phyloP scores from a whole-genome alignment of 2,888 invertebrate genomes.

The Synanthedon myopaeformis region DNA sequence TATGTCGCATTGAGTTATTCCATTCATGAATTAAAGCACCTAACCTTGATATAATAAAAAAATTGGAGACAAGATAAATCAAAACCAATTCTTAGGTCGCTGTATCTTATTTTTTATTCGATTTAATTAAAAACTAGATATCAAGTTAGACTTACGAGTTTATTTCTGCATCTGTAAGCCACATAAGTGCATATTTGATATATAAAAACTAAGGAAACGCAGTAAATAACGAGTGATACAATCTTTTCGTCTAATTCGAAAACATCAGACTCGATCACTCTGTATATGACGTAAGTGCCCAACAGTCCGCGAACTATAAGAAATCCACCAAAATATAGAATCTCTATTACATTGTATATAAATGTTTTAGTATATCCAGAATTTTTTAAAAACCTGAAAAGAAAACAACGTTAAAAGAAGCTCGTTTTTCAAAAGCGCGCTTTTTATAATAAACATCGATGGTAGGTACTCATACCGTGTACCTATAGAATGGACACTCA shows the following conservation, averaged over 20 bases:
- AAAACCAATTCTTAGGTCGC: no score
- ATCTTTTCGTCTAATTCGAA: constrained; percentile 52
- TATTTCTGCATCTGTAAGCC: constrained; percentile 39
- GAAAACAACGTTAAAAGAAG: background rate
- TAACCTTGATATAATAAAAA: no score
- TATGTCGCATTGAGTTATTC: no score
- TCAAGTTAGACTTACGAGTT: constrained; percentile 34
- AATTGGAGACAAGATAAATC: no score
- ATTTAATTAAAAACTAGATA: background rate
- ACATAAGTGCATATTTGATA: constrained; percentile 54
- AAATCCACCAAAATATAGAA: constrained; percentile 60
- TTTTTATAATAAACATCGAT: no score
- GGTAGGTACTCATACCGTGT: no score
- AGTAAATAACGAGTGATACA: constrained; percentile 41
- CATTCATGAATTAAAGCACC: no score
- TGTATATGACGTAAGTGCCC: constrained; percentile 59
- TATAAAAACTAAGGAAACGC: constrained; percentile 53
- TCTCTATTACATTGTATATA: constrained; percentile 56
- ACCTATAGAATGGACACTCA: no score
- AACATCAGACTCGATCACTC: constrained; percentile 41
- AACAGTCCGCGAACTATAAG: constrained; percentile 58
- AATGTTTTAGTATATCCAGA: constrained; percentile 55
- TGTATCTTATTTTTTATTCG: no score
- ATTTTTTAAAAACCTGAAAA: constrained; percentile 60
- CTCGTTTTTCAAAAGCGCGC: no score